Evolutionary conservation across 2,888 invertebrate genomes (phyloP), one percentile per base, ranked within the genome.

Genomic region (Caenorhabditis panamensis): DNA sequence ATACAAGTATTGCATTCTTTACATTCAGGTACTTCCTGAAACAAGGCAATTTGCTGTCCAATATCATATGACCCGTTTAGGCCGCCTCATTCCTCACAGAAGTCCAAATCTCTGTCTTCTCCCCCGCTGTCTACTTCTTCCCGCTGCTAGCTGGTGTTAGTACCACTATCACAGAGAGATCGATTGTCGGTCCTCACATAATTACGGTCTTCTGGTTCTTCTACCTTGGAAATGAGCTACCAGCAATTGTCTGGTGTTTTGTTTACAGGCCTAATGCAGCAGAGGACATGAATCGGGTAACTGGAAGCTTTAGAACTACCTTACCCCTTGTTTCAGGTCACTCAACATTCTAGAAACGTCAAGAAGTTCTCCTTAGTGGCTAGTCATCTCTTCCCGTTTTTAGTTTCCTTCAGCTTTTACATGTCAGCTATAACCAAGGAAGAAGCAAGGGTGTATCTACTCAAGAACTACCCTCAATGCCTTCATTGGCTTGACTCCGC

Each of bases 11-110:
- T 69, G 69, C 18, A 11, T 69, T 5, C 53, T 49, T 51, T 69
- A 61, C 31, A 18, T 69, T 13, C 69, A 68, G 59, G 68, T 51
- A n/a, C n/a, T n/a, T n/a, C n/a, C n/a, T n/a, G n/a, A n/a, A n/a
- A n/a, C n/a, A n/a, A n/a, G n/a, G n/a, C n/a, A n/a, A n/a, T n/a
- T n/a, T n/a, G n/a, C n/a, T n/a, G n/a, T n/a, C n/a, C n/a, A n/a
- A n/a, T n/a, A n/a, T n/a, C n/a, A n/a, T n/a, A n/a, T n/a, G n/a
- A n/a, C n/a, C n/a, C n/a, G n/a, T n/a, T n/a, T n/a, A 31, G 9
- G 31, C 31, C 26, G 53, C 49, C 18, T 28, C 54, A 9, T 71
- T 71, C 20, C 31, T 71, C 62, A 36, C 54, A 6, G 71, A 71
- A 44, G 2, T 71, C 31, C 28, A 62, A n/a, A 53, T 62, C 44